These are phyloP conservation scores for Eumeta japonica DNA, from an alignment of 1,140 invertebrate species.

Conservation along the genomic window DNA sequence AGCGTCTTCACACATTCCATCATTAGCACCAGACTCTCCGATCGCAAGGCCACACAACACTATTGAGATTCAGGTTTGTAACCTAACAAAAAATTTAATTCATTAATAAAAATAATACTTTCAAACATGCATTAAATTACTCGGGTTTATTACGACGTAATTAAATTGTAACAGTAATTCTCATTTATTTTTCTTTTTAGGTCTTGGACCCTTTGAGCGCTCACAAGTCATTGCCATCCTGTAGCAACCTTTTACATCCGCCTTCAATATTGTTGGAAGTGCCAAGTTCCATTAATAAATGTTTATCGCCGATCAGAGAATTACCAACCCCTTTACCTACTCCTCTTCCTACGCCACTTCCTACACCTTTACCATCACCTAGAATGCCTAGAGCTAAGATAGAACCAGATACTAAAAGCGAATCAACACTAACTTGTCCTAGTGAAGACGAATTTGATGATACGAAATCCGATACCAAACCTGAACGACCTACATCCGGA, in stretches of 20 bases:
- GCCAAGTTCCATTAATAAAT: slow-evolving; percentile 67
- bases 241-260: slow-evolving; percentile 63
- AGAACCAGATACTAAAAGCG: slow-evolving; percentile 36
- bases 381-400: slow-evolving; percentile 43
- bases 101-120: neutral
- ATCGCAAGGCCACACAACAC: slow-evolving; percentile 46
- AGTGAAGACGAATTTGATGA: slow-evolving; percentile 50
- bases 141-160: no score
- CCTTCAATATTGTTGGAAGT: slow-evolving; percentile 72
- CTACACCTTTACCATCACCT: slow-evolving; percentile 61
- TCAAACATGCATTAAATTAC: neutral
- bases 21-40: slow-evolving; percentile 62
- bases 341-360: slow-evolving; percentile 66
- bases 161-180: neutral
- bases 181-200: slow-evolving; percentile 20
- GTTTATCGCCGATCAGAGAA: slow-evolving; percentile 72
- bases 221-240: slow-evolving; percentile 56
- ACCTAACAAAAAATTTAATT: neutral
- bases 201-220: slow-evolving; percentile 65
- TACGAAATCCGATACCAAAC: slow-evolving; percentile 26
- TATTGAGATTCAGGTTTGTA: slow-evolving; percentile 61
- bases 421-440: slow-evolving; percentile 31
- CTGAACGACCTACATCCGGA: slow-evolving; percentile 29
- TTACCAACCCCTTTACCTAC: slow-evolving; percentile 70
- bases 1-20: slow-evolving; percentile 61